phyloP scores from a whole-genome alignment of 2,797 vertebrate species.

The Thalassophryne amazonica region DNA sequence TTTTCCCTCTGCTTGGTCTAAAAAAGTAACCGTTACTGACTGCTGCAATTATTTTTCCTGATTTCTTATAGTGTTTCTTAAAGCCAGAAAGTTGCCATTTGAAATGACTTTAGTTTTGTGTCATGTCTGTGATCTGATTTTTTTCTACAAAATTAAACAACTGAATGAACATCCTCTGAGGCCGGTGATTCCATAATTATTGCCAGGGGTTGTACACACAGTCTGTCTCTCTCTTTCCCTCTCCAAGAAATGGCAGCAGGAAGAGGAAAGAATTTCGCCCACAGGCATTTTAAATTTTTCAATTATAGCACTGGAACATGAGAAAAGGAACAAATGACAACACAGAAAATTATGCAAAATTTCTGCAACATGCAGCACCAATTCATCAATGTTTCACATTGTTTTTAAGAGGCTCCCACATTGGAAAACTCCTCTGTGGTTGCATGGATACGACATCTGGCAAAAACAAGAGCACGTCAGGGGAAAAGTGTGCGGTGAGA shows the following conservation, averaged over 20 bases:
- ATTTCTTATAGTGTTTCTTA: too few species aligned
- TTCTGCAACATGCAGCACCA: slow-evolving; percentile 4
- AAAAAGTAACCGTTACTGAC: too few species aligned
- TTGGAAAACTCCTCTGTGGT: slow-evolving; percentile 6
- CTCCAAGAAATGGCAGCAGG: slow-evolving; percentile 43
- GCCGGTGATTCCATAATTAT: too few species aligned
- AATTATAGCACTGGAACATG: slow-evolving; percentile 50
- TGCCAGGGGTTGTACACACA: too few species aligned
- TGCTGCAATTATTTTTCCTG: too few species aligned
- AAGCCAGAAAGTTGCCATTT: too few species aligned
- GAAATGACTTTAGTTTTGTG: too few species aligned
- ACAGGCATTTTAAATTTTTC: slow-evolving; percentile 70
- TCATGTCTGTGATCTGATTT: too few species aligned
- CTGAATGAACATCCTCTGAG: too few species aligned
- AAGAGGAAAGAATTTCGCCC: slow-evolving; percentile 73
- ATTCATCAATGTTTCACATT: slow-evolving; percentile 9
- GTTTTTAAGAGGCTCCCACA: background rate
- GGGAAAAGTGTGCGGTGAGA: background rate
- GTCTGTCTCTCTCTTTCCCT: too few species aligned
- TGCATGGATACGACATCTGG: background rate
- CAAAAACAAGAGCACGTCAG: background rate
- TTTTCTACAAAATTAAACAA: too few species aligned
- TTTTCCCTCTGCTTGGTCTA: too few species aligned
- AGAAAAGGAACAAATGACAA: slow-evolving; percentile 46
- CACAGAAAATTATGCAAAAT: slow-evolving; percentile 47